Evolutionary conservation across 2,888 invertebrate species (phyloP).

Genomic region (Rotaria socialis): DNA sequence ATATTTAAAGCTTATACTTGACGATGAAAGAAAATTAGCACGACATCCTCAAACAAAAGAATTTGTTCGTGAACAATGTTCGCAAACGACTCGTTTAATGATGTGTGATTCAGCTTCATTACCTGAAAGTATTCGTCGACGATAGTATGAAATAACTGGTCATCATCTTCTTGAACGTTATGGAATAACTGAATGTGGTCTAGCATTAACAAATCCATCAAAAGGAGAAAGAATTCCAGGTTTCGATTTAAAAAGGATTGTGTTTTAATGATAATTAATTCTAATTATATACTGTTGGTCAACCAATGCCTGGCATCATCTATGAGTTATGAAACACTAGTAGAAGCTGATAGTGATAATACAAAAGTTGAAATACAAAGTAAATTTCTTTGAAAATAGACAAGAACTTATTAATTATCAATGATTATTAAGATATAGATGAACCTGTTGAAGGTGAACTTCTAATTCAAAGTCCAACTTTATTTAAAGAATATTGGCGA

Average conservation of each 20-base stretch:
- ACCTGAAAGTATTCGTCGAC: constrained; percentile 65
- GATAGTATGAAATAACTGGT: constrained; percentile 78
- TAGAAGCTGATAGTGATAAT: constrained; percentile 8
- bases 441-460: constrained; percentile 61
- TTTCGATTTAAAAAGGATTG: too few relatives aligned
- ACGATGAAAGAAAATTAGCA: constrained; percentile 64
- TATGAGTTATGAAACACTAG: background rate
- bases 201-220: constrained; percentile 76
- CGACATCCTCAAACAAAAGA: constrained; percentile 31
- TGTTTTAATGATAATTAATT: too few relatives aligned
- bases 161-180: constrained; percentile 74
- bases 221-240: constrained; percentile 51
- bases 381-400: constrained; percentile 73
- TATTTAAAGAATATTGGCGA: constrained; percentile 75
- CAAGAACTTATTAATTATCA: too few relatives aligned
- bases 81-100: constrained; percentile 65
- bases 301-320: constrained; percentile 64
- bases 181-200: constrained; percentile 76
- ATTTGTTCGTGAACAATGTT: constrained; percentile 20
- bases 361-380: background rate
- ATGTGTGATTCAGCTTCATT: constrained; percentile 76
- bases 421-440: constrained; percentile 46
- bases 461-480: constrained; percentile 67
- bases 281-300: constrained; percentile 69
- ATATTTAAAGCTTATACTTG: constrained; percentile 73